Evolutionary conservation across 2,797 vertebrate species (phyloP).

Genomic region (Phalanger gymnotis): DNA sequence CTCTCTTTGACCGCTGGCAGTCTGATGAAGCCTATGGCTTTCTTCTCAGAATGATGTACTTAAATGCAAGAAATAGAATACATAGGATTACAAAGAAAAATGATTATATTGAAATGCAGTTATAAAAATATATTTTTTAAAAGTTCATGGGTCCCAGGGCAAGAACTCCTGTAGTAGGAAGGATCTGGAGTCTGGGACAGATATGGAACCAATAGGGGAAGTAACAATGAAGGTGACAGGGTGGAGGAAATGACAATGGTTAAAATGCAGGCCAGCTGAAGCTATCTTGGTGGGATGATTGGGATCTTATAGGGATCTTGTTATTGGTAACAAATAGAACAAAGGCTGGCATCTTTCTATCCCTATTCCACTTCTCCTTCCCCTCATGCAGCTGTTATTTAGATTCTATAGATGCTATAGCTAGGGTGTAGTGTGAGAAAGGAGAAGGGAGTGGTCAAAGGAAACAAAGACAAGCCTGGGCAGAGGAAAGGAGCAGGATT

Average conservation of each 20-base stretch:
- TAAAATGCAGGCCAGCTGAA: conserved; percentile 15
- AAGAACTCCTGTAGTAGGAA: not conserved
- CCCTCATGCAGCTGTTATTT: not conserved
- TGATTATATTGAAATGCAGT: not conserved
- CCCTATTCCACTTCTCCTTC: not conserved
- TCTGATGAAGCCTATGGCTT: not conserved
- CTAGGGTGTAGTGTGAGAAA: conserved; percentile 63
- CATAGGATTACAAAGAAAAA: not conserved
- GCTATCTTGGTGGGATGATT: conserved; percentile 23
- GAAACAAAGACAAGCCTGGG: conserved; percentile 56
- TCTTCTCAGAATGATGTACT: not conserved
- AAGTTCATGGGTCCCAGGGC: not conserved
- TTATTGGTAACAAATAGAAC: conserved; percentile 34
- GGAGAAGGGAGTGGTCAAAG: not conserved
- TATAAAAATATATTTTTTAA: not conserved
- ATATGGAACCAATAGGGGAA: not conserved
- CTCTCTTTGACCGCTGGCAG: not conserved
- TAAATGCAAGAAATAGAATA: not conserved
- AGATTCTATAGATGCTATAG: not conserved
- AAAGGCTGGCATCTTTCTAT: too few species aligned
- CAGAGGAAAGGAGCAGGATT: conserved; percentile 41
- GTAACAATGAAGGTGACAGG: not conserved
- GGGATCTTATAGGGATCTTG: too few species aligned
- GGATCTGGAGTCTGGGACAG: not conserved
- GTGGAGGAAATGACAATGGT: not conserved